Evolutionary conservation across 2,888 invertebrate species (phyloP).

Genomic region (Glyphotaelius pellucidus): DNA sequence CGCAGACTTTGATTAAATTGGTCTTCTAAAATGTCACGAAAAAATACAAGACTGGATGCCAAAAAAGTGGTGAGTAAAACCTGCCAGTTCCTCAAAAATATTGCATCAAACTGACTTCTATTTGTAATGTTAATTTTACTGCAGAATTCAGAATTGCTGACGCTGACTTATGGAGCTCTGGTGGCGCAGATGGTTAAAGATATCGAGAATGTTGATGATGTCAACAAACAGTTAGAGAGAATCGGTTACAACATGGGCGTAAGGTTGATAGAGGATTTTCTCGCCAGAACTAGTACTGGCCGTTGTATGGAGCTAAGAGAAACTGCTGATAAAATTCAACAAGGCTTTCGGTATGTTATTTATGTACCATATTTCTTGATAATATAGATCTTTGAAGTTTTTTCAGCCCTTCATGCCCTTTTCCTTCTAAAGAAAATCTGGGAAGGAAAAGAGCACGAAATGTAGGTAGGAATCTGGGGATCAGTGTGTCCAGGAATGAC

Average conservation of each 20-base stretch:
- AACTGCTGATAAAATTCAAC: conserved; percentile 96
- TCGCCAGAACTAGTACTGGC: conserved; percentile 92
- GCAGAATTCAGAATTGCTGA: conserved; percentile 97
- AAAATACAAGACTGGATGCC: conserved; percentile 83
- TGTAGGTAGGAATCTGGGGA: no score
- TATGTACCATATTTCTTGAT: background rate
- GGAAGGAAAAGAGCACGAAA: no score
- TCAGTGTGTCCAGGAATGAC: no score
- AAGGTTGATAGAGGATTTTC: conserved; percentile 97
- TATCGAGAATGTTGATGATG: conserved; percentile 97
- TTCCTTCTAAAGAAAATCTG: no score
- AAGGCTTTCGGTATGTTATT: conserved; percentile 78
- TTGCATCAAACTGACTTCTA: background rate
- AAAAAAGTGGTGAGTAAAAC: conserved; percentile 84
- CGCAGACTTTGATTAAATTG: background rate
- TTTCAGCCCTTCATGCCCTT: no score
- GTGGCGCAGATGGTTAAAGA: conserved; percentile 98
- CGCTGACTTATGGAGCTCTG: conserved; percentile 97
- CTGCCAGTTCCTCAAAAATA: background rate
- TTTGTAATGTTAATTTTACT: conserved; percentile 15
- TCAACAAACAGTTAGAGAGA: conserved; percentile 96
- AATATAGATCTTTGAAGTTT: background rate
- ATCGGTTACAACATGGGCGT: conserved; percentile 99
- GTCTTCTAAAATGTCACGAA: conserved; percentile 80
- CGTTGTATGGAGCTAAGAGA: conserved; percentile 97